Conservation (phyloP, 2,113 vertebrate genomes). For the Bos indicus region DNA sequence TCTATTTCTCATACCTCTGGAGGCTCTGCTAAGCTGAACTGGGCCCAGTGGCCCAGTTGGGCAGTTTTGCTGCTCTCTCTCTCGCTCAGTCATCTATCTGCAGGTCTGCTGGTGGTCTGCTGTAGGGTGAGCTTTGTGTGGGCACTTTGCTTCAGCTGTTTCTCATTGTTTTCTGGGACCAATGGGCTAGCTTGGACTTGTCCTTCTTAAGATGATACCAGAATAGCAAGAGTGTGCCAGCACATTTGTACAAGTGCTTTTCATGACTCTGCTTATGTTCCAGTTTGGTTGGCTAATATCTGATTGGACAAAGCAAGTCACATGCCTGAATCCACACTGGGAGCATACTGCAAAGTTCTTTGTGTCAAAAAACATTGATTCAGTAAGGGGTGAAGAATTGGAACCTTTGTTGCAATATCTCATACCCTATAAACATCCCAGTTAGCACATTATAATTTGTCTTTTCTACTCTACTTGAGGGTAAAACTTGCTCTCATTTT, state of each 20-base stretch:
- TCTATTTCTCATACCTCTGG: background rate
- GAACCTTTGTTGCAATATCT: background rate
- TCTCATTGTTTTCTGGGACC: background rate
- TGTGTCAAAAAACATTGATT: background rate
- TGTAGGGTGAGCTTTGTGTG: background rate
- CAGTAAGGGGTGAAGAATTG: background rate
- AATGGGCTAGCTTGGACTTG: background rate
- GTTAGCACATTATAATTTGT: background rate
- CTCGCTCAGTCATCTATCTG: background rate
- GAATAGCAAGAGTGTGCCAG: background rate
- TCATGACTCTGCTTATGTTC: background rate
- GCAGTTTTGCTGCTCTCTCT: background rate
- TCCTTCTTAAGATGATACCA: conserved; percentile 10
- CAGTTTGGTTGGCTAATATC: background rate
- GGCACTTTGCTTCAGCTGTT: background rate
- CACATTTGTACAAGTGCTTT: background rate
- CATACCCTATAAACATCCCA: background rate
- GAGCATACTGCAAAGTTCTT: background rate
- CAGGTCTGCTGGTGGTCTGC: background rate
- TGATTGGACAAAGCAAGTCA: conserved; percentile 1
- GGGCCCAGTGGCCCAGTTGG: background rate
- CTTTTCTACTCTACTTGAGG: background rate
- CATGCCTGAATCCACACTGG: background rate
- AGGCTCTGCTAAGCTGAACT: background rate
- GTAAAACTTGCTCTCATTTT: background rate